phyloP scores from a whole-genome alignment of 2,797 vertebrate genomes.

The Melopsittacus undulatus region DNA sequence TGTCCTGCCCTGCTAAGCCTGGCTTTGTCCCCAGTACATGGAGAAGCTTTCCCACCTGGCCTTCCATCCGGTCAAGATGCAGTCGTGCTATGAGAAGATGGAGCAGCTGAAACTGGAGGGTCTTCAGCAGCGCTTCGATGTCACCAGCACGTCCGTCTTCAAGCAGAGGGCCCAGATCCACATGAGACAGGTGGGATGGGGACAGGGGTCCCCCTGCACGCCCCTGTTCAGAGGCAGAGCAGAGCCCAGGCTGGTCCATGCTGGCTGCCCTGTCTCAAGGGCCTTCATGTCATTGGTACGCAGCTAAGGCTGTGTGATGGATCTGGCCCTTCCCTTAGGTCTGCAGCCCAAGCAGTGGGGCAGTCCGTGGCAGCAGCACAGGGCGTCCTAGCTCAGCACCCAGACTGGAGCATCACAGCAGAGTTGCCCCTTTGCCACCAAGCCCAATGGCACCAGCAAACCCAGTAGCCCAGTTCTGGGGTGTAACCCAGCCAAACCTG shows the following conservation, averaged over 20 bases:
- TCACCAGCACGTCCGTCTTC: slow-evolving; percentile 90
- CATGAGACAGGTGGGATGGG: slow-evolving; percentile 88
- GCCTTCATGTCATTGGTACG: background rate
- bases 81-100: slow-evolving; percentile 92
- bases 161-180: slow-evolving; percentile 94
- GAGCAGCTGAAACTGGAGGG: slow-evolving; percentile 92
- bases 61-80: slow-evolving; percentile 97
- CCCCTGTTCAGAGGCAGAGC: background rate
- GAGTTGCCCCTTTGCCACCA: background rate
- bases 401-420: background rate
- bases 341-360: background rate
- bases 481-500: background rate
- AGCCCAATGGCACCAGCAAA: background rate
- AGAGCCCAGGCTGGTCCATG: background rate
- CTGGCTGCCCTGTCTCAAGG: background rate
- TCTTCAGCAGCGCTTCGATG: slow-evolving; percentile 92
- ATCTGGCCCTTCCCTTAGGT: background rate
- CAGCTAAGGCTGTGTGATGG: background rate
- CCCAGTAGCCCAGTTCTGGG: background rate
- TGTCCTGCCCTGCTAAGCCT: background rate
- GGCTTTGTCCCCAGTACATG: slow-evolving; percentile 83
- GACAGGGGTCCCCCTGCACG: accelerated
- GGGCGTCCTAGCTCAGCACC: background rate
- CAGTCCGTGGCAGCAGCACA: accelerated
- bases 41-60: slow-evolving; percentile 93